phyloP scores from a whole-genome alignment of 1,140 invertebrate genomes.

The Scaptomyza montana region DNA sequence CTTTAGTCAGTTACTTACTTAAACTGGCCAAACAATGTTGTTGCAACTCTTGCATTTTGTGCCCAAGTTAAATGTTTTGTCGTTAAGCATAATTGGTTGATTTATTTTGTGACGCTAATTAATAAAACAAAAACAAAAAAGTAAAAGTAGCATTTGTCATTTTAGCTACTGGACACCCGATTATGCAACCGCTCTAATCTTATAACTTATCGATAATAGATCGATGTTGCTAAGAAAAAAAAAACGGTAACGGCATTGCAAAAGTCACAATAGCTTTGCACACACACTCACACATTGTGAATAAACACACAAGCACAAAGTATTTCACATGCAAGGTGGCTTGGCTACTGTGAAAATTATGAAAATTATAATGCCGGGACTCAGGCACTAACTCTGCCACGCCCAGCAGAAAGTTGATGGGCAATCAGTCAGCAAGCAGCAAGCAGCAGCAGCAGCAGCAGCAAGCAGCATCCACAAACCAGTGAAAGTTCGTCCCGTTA shows the following conservation, averaged over 20 bases:
- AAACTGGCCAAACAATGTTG: background rate
- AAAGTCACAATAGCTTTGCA: conserved; percentile 11
- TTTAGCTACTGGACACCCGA: conserved; percentile 3
- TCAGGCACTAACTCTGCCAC: conserved; percentile 6
- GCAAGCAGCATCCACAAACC: conserved; percentile 35
- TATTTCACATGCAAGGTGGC: conserved; percentile 6
- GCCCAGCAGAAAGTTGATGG: conserved; percentile 30
- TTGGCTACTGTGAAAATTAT: conserved; percentile 33
- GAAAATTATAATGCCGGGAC: conserved; percentile 29
- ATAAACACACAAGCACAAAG: background rate
- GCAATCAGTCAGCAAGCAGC: background rate
- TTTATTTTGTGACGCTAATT: conserved; percentile 48
- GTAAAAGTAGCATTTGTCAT: conserved; percentile 56
- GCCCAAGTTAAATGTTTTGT: conserved; percentile 43
- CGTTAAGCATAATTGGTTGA: conserved; percentile 51
- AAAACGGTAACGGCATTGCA: conserved; percentile 6
- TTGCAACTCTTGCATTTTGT: conserved; percentile 8
- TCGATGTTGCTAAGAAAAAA: background rate
- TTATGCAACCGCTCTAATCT: conserved; percentile 32
- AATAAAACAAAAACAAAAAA: conserved; percentile 74
- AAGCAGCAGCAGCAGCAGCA: too few species aligned
- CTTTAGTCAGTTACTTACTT: conserved; percentile 2
- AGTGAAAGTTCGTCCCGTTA: conserved; percentile 76
- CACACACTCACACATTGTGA: background rate
- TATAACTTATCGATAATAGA: conserved; percentile 26